phyloP scores from a whole-genome alignment of 2,797 vertebrate species.

The Arctocebus calabarensis region DNA sequence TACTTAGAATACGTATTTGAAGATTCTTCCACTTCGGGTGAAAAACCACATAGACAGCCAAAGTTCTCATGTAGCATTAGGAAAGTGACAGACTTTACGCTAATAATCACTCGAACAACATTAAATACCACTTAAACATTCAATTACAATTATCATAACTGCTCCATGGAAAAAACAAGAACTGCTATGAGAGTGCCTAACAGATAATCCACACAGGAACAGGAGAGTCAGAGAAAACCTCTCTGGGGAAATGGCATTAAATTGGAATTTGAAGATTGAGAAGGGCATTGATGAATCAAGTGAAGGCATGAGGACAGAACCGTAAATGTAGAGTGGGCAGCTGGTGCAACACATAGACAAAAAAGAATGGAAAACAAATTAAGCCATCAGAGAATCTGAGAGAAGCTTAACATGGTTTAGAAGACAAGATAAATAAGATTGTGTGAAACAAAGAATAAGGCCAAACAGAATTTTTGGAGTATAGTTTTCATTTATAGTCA shows the following conservation, averaged over 20 bases:
- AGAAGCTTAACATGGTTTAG: neutral
- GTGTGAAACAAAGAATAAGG: neutral
- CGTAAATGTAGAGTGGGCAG: neutral
- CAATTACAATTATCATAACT: neutral
- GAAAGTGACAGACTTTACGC: neutral
- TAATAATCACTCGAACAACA: neutral
- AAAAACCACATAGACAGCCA: neutral
- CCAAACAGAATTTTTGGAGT: neutral
- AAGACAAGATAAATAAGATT: conserved; percentile 18
- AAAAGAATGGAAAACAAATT: neutral
- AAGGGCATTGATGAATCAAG: neutral
- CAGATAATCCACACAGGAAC: neutral
- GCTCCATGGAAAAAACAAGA: neutral
- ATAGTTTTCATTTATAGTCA: neutral
- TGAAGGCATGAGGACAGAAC: neutral
- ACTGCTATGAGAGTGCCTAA: neutral
- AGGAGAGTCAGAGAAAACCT: neutral
- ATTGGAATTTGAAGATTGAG: neutral
- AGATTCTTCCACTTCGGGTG: neutral
- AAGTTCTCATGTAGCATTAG: neutral
- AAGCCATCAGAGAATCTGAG: neutral
- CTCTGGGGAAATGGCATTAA: neutral
- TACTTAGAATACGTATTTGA: neutral
- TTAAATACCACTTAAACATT: neutral
- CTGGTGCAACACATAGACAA: neutral